These are phyloP conservation scores for Pterocles orientalis DNA, from an alignment of 2,113 vertebrate species.

Conservation along the genomic window DNA sequence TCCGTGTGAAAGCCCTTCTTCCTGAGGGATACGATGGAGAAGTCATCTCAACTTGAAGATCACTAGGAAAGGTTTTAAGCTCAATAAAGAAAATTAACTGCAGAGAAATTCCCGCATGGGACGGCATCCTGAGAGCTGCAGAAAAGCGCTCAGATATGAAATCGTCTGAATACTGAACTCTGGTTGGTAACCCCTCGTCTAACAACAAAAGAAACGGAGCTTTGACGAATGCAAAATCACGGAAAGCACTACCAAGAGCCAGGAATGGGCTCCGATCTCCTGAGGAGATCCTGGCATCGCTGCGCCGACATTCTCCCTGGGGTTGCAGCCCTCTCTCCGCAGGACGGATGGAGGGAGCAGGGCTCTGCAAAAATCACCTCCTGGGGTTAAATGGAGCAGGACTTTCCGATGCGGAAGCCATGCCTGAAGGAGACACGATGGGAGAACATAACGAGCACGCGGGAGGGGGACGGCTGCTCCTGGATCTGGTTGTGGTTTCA, in stretches of 20 bases:
- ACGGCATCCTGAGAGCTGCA: background rate
- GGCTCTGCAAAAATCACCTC: background rate
- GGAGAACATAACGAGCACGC: background rate
- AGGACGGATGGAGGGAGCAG: background rate
- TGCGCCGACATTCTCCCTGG: background rate
- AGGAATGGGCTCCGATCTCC: background rate
- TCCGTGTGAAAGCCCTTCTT: background rate
- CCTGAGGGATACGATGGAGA: background rate
- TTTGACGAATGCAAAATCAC: background rate
- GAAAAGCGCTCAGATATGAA: background rate
- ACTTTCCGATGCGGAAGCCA: background rate
- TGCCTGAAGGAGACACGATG: background rate
- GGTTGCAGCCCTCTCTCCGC: background rate
- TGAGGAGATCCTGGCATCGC: background rate
- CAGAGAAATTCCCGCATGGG: background rate
- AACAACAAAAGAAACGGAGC: background rate
- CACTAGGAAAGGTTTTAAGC: background rate
- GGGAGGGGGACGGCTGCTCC: background rate
- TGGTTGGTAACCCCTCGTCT: background rate
- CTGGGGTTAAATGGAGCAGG: background rate
- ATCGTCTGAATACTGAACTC: background rate
- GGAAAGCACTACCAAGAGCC: accelerated
- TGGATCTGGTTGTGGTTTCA: background rate
- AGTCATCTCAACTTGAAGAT: background rate
- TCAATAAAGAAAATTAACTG: background rate